Evolutionary conservation across 2,113 vertebrate species (phyloP).

Genomic region (Sylvilagus bachmani): DNA sequence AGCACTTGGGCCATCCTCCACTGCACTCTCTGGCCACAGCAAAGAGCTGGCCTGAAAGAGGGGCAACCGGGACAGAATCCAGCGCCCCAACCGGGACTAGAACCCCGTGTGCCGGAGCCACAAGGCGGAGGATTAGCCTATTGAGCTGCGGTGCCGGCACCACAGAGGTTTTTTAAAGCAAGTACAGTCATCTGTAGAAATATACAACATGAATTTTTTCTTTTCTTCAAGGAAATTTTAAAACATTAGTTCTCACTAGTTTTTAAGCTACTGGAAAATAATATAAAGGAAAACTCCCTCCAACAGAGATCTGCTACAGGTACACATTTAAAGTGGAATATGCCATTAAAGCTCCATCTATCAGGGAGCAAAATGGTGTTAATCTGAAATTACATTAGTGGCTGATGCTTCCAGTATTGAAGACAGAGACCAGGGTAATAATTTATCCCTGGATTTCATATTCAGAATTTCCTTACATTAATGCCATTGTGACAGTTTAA

Average conservation of each 20-base stretch:
- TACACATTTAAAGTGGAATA: constrained; percentile 80
- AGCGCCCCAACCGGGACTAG: too few relatives aligned
- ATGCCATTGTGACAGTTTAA: constrained; percentile 51
- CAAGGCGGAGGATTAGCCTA: too few relatives aligned
- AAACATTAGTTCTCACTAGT: constrained; percentile 65
- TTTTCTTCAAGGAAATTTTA: constrained; percentile 75
- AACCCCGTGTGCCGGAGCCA: too few relatives aligned
- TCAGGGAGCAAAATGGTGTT: not conserved
- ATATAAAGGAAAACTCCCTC: constrained; percentile 63
- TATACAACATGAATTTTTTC: not conserved
- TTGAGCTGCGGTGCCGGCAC: too few relatives aligned
- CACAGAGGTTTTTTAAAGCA: constrained; percentile 63
- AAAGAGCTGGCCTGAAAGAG: too few relatives aligned
- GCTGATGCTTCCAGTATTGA: constrained; percentile 63
- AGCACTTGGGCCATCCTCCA: too few relatives aligned
- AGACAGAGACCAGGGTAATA: constrained; percentile 70
- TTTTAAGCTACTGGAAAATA: constrained; percentile 66
- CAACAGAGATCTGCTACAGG: constrained; percentile 75
- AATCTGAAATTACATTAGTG: constrained; percentile 62
- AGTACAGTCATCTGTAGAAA: constrained; percentile 69
- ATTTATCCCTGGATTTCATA: constrained; percentile 77
- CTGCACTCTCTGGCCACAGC: too few relatives aligned
- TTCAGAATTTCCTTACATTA: constrained; percentile 54
- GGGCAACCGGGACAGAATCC: too few relatives aligned
- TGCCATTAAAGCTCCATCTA: constrained; percentile 68